Conservation (phyloP, 1,140 invertebrate genomes). For the Eupristina koningsbergeri region DNA sequence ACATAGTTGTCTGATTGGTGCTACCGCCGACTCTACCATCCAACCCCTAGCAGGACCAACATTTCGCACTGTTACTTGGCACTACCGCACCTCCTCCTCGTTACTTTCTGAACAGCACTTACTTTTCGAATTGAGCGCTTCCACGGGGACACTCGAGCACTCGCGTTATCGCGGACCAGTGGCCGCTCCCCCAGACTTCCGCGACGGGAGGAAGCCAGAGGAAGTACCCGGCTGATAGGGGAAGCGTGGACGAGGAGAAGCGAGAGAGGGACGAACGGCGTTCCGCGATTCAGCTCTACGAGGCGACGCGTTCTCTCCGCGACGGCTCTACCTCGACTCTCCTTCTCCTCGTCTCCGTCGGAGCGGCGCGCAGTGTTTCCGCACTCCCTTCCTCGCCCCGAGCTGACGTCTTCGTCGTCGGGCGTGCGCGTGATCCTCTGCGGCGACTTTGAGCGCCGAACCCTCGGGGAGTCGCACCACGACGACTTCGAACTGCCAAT, state of each 20-base stretch:
- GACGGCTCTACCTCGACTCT: slow-evolving; percentile 44
- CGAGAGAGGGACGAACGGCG: background rate
- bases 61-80: background rate
- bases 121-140: too few relatives aligned
- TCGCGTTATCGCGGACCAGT: too few relatives aligned
- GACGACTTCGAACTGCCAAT: background rate
- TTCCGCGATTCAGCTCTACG: background rate
- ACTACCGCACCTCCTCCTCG: background rate
- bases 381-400: background rate
- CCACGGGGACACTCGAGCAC: background rate
- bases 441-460: background rate
- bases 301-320: slow-evolving; percentile 22
- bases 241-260: background rate
- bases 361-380: background rate
- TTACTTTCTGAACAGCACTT: background rate
- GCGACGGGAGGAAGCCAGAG: background rate
- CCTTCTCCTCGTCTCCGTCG: slow-evolving; percentile 12
- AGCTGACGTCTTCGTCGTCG: too few relatives aligned
- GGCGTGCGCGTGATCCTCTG: background rate
- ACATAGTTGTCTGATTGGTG: background rate
- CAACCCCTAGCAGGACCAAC: background rate
- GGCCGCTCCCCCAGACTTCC: too few relatives aligned
- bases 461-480: background rate
- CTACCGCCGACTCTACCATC: background rate
- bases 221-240: too few relatives aligned